Evolutionary conservation across 2,797 vertebrate genomes (phyloP), one percentile per base, ranked within the genome.

Genomic region (Cyclopterus lumpus): DNA sequence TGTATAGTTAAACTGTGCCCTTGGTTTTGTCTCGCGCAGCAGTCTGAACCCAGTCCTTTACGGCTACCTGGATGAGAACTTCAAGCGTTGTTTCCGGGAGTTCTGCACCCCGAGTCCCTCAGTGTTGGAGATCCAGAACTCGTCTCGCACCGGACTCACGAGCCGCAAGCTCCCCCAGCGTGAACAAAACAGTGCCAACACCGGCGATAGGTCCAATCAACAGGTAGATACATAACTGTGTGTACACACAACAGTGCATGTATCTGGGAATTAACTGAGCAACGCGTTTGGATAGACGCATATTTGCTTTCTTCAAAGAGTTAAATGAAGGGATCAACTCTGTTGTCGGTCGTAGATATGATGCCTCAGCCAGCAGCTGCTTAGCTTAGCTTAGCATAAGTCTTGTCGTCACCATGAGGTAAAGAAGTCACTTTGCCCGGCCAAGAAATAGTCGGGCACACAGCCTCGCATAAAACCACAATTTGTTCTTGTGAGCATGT

Each of bases 1-100:
- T 58, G 20, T 22, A 0, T 5, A n/a, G 32, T 44, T 57, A 18
- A 78, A 11, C 36, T 60, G 4, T 61, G 20, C 22, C 0, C 10
- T 30, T 63, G 63, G 48, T 36, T 62, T 77, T 28, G 16, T 6
- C 28, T 22, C 16, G 15, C 81, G 68, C 86, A 94, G 93, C 48
- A 93, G 98, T 89, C 96, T 99, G 87, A 99, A 99, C 87, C 98
- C 98, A 0, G 97, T 99, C 75, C 97, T 99, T 63, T 99, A 99
- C 6, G 98, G 97, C 22, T 99, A 99, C 94, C 94, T 99, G 91
- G 98, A 99, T 73, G 98, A 99, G 93, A 99, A 99, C 94, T 99
- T 99, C 92, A 99, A 99, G 90, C 95, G 98, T 49, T 99, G 98
- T 89, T 99, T 99, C 93, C 95, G 97, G 76, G 97, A 99, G 93